These are phyloP conservation scores for Agriotes lineatus DNA, from an alignment of 2,888 invertebrate species.

Conservation along the genomic window DNA sequence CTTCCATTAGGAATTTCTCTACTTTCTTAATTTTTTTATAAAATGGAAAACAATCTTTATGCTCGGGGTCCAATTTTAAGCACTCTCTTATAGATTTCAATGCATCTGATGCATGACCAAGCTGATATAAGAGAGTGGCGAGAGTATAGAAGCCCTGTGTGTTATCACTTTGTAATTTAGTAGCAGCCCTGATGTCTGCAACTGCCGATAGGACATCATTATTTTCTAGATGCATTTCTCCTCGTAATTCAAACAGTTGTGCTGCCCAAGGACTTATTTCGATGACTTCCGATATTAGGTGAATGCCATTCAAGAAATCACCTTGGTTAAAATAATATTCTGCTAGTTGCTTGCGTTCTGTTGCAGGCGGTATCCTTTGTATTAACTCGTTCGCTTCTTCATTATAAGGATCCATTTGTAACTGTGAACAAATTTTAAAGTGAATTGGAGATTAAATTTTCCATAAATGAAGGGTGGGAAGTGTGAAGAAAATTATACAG, in stretches of 20 bases:
- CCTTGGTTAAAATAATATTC: conserved; percentile 73
- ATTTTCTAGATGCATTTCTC: conserved; percentile 83
- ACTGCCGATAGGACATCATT: conserved; percentile 90
- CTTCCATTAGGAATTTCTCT: conserved; percentile 81
- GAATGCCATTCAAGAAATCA: conserved; percentile 72
- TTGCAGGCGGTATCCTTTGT: conserved; percentile 74
- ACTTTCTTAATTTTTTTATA: conserved; percentile 97
- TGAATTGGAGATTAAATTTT: too few species aligned
- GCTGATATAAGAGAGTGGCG: conserved; percentile 86
- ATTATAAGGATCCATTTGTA: conserved; percentile 81
- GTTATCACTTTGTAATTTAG: conserved; percentile 92
- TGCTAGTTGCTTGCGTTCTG: conserved; percentile 74
- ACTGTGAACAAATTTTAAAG: conserved; percentile 66
- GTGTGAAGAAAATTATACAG: too few species aligned
- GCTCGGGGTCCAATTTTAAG: conserved; percentile 96
- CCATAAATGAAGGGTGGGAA: too few species aligned
- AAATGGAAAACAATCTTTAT: conserved; percentile 94
- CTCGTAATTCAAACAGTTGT: conserved; percentile 84
- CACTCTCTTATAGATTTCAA: conserved; percentile 96
- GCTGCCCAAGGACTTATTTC: conserved; percentile 93
- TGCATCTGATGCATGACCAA: conserved; percentile 93
- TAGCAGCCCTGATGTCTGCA: conserved; percentile 89
- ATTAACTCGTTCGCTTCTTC: conserved; percentile 80
- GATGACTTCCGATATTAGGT: conserved; percentile 74
- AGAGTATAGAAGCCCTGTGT: conserved; percentile 88